Evolutionary conservation across 2,797 vertebrate genomes (phyloP).

Genomic region (Diplodus sargus): DNA sequence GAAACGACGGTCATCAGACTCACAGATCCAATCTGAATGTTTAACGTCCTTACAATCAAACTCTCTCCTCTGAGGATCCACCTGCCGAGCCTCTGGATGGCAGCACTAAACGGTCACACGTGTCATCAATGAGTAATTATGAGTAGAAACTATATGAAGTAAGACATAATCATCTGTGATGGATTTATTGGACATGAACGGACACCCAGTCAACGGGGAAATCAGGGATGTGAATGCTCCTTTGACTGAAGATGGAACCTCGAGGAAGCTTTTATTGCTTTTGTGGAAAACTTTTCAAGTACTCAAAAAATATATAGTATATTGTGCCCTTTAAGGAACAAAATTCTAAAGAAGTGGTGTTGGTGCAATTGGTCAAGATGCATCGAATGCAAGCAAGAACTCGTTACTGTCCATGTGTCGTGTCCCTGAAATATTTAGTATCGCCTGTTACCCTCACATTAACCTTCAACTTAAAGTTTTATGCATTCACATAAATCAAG

Average conservation of each 20-base stretch:
- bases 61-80: constrained; percentile 3
- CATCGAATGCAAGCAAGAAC: constrained; percentile 2
- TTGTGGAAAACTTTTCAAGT: constrained; percentile 33
- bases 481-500: constrained; percentile 5
- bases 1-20: neutral
- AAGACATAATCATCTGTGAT: constrained; percentile 5
- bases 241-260: constrained; percentile 65
- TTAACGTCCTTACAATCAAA: constrained; percentile 38
- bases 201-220: constrained; percentile 50
- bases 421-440: constrained; percentile 10
- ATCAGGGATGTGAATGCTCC: constrained; percentile 76
- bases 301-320: constrained; percentile 22
- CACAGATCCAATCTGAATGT: constrained; percentile 43
- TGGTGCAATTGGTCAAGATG: constrained; percentile 7
- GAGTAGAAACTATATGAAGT: constrained; percentile 15
- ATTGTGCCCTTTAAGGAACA: constrained; percentile 7
- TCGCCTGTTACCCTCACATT: constrained; percentile 6
- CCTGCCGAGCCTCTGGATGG: neutral
- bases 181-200: constrained; percentile 29
- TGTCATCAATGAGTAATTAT: constrained; percentile 13
- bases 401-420: constrained; percentile 11
- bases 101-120: neutral
- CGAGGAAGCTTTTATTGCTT: constrained; percentile 14
- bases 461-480: neutral
- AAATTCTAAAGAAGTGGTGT: constrained; percentile 11